Evolutionary conservation across 1,140 invertebrate species (phyloP), one percentile per base, ranked within the genome.

Genomic region (Ostrea edulis): DNA sequence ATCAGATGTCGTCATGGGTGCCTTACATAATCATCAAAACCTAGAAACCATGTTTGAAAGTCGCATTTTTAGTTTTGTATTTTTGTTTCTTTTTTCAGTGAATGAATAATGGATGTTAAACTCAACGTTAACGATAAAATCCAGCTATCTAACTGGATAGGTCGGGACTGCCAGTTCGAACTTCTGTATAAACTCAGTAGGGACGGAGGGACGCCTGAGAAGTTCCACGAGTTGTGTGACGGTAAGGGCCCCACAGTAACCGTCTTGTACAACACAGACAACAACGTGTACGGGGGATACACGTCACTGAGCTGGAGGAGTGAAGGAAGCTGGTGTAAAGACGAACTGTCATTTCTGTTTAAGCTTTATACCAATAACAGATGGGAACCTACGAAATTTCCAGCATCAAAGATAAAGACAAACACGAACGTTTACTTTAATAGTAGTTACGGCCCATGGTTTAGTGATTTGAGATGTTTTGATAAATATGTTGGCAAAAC

Each of bases 281-380:
- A 89, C 0, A 86, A 82, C 52, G 71, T 89, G 11, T 91, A 83
- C 71, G 90, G 89, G 17, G 90, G 89, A 8, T 91, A 87, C 62
- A 86, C 83, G 5, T 58, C 86, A 9, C 14, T 55, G 54, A 77
- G 58, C 52, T 91, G 90, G 90, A 81, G 52, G 35, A 71, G 52
- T 77, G n/a, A 25, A 4, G 86, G 86, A 20, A 44, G 29, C 5
- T 87, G 84, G n/a, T 52, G 53, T 84, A 17, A n/a, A 77, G 90
- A 91, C 82, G 35, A 85, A n/a, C 85, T 86, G 1, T 86, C 90
- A 17, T 91, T 91, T 71, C 81, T 91, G 17, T 91, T 91, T 54
- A 44, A 29, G 8, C 51, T 89, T 0, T 51, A 53, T 22, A 22
- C 55, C 22, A 65, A 22, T 44, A 54, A 54, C 0, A 58, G 29